Base-by-base conservation (phyloP, 1,140 invertebrate species). In the Schlechtendalia chinensis region DNA sequence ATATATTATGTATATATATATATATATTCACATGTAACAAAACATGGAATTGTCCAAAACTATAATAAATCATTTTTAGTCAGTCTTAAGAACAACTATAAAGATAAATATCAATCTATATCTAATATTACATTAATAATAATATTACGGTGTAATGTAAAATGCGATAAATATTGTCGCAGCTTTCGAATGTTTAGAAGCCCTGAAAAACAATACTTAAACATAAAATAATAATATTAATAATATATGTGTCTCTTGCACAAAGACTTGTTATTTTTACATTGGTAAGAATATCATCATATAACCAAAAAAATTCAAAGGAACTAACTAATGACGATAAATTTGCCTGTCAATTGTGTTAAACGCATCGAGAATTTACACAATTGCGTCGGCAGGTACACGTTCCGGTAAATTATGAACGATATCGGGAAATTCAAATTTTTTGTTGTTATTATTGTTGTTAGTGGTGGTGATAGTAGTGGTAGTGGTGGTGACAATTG, bases 401-500 rank as follows among this genome's bases (percentile, higher is more conserved):
- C 32, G n/a, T 10, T 77, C 59, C 16, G 74, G 74, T 22, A 59
- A 24, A 45, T 39, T 59, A 19, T 59, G n/a, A 0, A 59, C 56
- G 6, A 77, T 45, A 22, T 77, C 74, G 29, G 74, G 74, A 17
- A 61, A 45, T 12, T 0, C 8, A 8, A 47, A 22, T 16, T 59
- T 59, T 22, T 50, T 59, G 10, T 24, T 27, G 22, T 47, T 79
- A 5, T 79, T 47, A 24, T 39, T 47, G n/a, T 16, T 58, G 0
- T 29, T 17, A 10, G 11, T 2, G 14, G 10, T 19, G 17, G 24
- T 1, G 10, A 16, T 53, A 1, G 1, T 1, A 8, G 47, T 50
- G 22, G 22, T 39, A 0, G 32, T 19, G 50, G 82, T 82, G 14
- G 72, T 39, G 17, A 45, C 54, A 10, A 74, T 81, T 14, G 89